Conservation (phyloP, 2,113 vertebrate genomes). For the Python bivittatus region DNA sequence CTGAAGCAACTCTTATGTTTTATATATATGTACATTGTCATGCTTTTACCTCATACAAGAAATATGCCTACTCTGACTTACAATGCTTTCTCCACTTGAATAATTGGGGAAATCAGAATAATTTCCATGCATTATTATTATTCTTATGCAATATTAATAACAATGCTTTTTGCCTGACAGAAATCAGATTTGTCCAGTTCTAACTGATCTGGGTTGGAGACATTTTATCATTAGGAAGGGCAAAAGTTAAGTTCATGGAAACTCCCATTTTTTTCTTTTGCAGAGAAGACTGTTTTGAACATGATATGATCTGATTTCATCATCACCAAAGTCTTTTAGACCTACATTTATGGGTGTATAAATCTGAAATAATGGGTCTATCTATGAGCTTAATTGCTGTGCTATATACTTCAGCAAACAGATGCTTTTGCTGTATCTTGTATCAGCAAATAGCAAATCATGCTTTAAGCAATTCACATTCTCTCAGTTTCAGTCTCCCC, state of each 20-base stretch:
- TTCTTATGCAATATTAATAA: background rate
- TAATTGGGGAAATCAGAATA: background rate
- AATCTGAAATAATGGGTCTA: background rate
- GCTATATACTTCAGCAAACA: background rate
- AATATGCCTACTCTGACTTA: background rate
- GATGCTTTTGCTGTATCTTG: background rate
- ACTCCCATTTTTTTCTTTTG: background rate
- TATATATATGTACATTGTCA: background rate
- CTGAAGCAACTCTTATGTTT: background rate
- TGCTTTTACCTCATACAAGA: background rate
- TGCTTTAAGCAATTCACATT: background rate
- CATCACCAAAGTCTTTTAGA: background rate
- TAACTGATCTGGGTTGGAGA: background rate
- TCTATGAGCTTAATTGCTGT: background rate
- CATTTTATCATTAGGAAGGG: background rate
- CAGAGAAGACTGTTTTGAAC: background rate
- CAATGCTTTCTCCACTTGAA: background rate
- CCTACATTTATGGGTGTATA: background rate
- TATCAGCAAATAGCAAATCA: background rate
- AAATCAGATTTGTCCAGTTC: background rate
- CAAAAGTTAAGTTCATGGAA: background rate
- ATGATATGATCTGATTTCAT: background rate
- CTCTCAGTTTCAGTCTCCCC: background rate
- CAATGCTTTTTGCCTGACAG: background rate
- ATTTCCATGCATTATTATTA: background rate